Evolutionary conservation across 2,888 invertebrate genomes (phyloP), one percentile per base, ranked within the genome.

Genomic region (Mallateleia sp.): DNA sequence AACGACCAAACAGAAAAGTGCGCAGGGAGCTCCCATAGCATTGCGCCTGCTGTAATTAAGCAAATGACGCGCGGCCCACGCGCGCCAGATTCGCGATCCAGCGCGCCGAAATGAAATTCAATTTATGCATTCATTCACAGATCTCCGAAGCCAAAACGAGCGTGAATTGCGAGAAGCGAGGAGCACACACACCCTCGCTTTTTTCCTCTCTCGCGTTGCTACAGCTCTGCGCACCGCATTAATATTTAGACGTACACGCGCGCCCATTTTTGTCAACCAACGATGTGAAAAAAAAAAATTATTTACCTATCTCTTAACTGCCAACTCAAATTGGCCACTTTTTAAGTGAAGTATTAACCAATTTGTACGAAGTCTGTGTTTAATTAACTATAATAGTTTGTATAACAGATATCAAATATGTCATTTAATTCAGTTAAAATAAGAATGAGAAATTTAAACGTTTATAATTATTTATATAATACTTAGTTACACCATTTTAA

Each of bases 21-120:
- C 28, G 28, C 34, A 47, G 60, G 34, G 72, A 34, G 74, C 64
- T 38, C 75, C 54, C 25, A 32, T 45, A 7, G 45, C 45, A 60
- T 14, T 38, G 78, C 52, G 42, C 38, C 22, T 89, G 88, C 83
- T 89, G 91, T 91, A 93, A 93, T 93, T 93, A 93, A 93, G 93
- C 92, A 93, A 93, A 93, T 92, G 91, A 90, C 89, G 89, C 75
- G 80, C 92, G 90, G 90, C 92, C 92, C 91, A 92, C 93, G 92
- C 92, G 69, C 52, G 54, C 25, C 67, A 56, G 66, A 83, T 80
- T 85, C 77, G 78, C 74, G 69, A 82, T 74, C 67, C 78, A 64
- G 45, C 80, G 74, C 86, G 87, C 82, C 87, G 85, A 90, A 88
- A 89, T 88, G 88, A 84, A 89, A 86, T 87, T 69, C 85, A 85